A percentile compares a stretch with the other conserved stretches of the same genome.
Evolutionary conservation across 2,888 invertebrate genomes (phyloP).

Genomic region (Endotricha flammealis): DNA sequence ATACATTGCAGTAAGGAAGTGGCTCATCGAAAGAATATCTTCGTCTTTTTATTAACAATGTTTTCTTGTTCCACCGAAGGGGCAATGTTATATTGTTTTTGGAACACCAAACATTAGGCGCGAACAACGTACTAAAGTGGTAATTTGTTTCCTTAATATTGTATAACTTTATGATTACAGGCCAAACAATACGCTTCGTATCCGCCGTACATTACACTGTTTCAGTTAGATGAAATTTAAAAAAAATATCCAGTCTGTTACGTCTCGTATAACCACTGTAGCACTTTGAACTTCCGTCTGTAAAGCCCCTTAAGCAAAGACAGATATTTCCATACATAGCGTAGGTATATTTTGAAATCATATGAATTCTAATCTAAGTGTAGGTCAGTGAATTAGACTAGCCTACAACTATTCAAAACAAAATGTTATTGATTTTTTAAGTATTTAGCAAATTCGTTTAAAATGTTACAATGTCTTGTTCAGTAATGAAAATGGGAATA

Average conservation of each 20-base stretch:
- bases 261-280: conserved; percentile 32
- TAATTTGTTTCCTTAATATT: too few species aligned
- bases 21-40: too few species aligned
- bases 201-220: too few species aligned
- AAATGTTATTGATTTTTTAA: too few species aligned
- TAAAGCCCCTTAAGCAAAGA: conserved; percentile 53
- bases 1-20: too few species aligned
- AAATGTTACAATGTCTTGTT: background rate
- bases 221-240: too few species aligned
- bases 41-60: too few species aligned
- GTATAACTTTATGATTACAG: too few species aligned
- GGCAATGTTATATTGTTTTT: conserved; percentile 11
- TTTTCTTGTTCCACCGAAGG: too few species aligned
- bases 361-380: conserved; percentile 19
- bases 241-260: background rate
- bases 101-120: conserved; percentile 26
- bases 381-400: conserved; percentile 47
- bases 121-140: conserved; percentile 41
- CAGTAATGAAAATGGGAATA: background rate
- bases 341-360: conserved; percentile 22
- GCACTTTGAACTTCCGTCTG: conserved; percentile 34
- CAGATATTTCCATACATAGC: too few species aligned
- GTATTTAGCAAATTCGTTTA: background rate
- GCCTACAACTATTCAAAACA: conserved; percentile 17
- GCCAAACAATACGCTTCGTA: too few species aligned